phyloP scores from a whole-genome alignment of 2,797 vertebrate genomes.

The Brachyalestes nurse region DNA sequence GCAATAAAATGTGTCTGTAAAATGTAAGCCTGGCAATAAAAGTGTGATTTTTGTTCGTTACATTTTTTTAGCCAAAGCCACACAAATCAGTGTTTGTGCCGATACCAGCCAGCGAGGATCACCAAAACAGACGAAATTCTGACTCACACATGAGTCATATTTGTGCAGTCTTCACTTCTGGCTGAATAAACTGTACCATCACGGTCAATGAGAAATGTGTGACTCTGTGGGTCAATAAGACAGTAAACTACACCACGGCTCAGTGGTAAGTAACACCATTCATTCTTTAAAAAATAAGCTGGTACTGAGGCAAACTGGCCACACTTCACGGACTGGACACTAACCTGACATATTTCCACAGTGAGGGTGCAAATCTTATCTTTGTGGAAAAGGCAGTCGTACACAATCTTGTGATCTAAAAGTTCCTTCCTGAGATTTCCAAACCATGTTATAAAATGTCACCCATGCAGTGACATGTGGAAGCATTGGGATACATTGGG shows the following conservation, averaged over 20 bases:
- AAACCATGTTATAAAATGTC: too few relatives aligned
- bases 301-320: neutral
- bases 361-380: too few relatives aligned
- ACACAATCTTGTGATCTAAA: too few relatives aligned
- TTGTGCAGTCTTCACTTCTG: neutral
- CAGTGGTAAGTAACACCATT: neutral
- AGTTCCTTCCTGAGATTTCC: too few relatives aligned
- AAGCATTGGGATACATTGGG: too few relatives aligned
- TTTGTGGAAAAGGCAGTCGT: too few relatives aligned
- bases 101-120: neutral
- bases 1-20: too few relatives aligned
- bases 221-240: slow-evolving; percentile 3
- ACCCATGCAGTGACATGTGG: too few relatives aligned
- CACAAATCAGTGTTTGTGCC: neutral
- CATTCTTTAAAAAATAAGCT: neutral
- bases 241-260: neutral
- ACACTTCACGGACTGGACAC: neutral
- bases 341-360: too few relatives aligned
- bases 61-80: neutral
- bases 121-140: neutral
- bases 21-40: too few relatives aligned
- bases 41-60: neutral
- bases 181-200: slow-evolving; percentile 1
- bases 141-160: slow-evolving; percentile 8
- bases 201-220: neutral